Percentiles rank a stretch among this genome's conserved stretches.
Conservation (phyloP, 2,888 invertebrate species). For the Bombylius major region DNA sequence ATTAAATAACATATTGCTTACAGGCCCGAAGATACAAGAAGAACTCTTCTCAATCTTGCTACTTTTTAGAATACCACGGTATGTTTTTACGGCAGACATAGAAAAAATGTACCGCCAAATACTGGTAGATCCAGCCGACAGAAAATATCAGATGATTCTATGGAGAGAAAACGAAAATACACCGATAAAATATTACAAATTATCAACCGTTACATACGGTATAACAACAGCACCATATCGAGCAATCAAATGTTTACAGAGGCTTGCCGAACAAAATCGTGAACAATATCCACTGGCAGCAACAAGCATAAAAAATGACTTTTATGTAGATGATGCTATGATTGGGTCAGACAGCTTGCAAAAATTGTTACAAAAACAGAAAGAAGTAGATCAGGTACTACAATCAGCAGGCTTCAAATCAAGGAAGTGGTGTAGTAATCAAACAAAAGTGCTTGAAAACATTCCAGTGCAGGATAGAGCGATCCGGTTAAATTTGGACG, state of each 20-base stretch:
- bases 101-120: constrained; percentile 21
- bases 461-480: too few relatives aligned
- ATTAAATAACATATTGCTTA: not conserved
- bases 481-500: too few relatives aligned
- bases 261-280: too few relatives aligned
- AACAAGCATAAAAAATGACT: too few relatives aligned
- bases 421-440: too few relatives aligned
- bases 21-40: constrained; percentile 1
- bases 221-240: constrained; percentile 7
- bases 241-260: not conserved
- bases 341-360: too few relatives aligned
- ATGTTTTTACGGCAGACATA: constrained; percentile 18
- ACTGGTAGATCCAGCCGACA: constrained; percentile 19
- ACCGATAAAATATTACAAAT: not conserved
- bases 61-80: not conserved
- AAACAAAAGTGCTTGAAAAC: too few relatives aligned
- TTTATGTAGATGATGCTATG: too few relatives aligned
- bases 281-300: too few relatives aligned
- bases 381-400: too few relatives aligned
- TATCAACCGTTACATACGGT: constrained; percentile 8
- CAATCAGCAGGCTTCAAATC: too few relatives aligned
- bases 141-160: constrained; percentile 5
- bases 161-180: not conserved
- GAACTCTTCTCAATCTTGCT: constrained; percentile 1
- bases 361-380: too few relatives aligned